phyloP scores from a whole-genome alignment of 2,888 invertebrate species.

The Orthosia gracilis region DNA sequence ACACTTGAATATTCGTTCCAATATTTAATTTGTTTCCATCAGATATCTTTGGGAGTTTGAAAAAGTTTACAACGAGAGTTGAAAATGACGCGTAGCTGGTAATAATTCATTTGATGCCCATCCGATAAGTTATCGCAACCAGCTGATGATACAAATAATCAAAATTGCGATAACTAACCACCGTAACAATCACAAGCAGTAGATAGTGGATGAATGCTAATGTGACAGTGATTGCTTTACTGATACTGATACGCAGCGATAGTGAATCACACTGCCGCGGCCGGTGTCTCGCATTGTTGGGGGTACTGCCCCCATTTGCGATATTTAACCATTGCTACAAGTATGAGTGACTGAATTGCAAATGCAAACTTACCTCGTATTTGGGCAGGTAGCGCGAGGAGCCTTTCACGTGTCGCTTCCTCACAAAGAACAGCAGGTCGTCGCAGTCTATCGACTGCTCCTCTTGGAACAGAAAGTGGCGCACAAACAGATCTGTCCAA shows the following conservation, averaged over 20 bases:
- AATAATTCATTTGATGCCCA: conserved; percentile 28
- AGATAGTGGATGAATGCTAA: conserved; percentile 10
- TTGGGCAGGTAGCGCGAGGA: conserved; percentile 97
- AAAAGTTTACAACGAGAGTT: background rate
- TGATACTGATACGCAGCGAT: background rate
- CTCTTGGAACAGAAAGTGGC: conserved; percentile 97
- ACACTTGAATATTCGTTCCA: background rate
- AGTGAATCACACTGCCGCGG: background rate
- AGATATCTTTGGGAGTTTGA: background rate
- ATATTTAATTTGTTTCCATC: conserved; percentile 1
- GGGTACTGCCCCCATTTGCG: background rate
- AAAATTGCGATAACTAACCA: conserved; percentile 13
- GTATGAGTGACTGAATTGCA: background rate
- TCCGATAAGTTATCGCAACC: conserved; percentile 31
- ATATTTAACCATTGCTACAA: no score
- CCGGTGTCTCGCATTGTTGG: no score
- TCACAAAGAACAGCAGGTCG: conserved; percentile 98
- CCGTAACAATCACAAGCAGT: conserved; percentile 7
- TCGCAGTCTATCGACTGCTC: conserved; percentile 97
- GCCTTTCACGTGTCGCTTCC: conserved; percentile 97
- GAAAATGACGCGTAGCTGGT: conserved; percentile 8
- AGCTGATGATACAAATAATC: conserved; percentile 29
- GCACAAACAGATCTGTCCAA: conserved; percentile 98
- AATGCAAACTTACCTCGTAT: conserved; percentile 94
- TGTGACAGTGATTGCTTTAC: conserved; percentile 1